Evolutionary conservation across 2,113 vertebrate species (phyloP), one percentile per base, ranked within the genome.

Genomic region (Dicrurus megarhynchus): DNA sequence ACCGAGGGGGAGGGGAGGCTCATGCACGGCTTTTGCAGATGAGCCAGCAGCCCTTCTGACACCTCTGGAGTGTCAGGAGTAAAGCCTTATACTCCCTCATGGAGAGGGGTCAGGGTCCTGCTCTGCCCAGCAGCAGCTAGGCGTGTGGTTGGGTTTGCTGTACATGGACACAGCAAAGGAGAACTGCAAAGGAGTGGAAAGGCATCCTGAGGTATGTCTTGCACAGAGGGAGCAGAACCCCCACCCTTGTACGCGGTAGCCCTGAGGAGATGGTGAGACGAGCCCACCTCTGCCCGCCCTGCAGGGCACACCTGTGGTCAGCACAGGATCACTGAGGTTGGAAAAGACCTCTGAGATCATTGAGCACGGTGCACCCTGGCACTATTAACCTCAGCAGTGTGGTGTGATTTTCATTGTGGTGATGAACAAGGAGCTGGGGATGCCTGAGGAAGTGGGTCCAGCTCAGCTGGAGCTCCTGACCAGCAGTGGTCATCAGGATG

Each of bases 231-330:
- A 79, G 26, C 57, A 85, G 41, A 55, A 6, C 19, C 4, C 8
- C 3, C 27, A 9, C 2, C 16, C 35, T 39, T 3, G 6, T 10
- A 35, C 14, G 35, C 2, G 0, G 27, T 4, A 87, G 73, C n/a
- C 6, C 27, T 23, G 33, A 44, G 47, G 33, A 59, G 73, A 42
- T 26, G 24, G 28, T 0, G 10, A 63, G 44, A 35, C 0, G 6
- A 71, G 5, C 16, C 17, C 44, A 33, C 12, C 20, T 41, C 53
- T 73, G 69, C 28, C 42, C 21, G 7, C 19, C 17, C 35, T 35
- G 22, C 4, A n/a, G 50, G 22, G 9, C 57, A 18, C 1, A 0
- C 27, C 32, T 28, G 16, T 9, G 2, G 37, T 65, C 47, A 73
- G 28, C 63, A 49, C 26, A 42, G 60, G 28, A 26, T 60, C 33